phyloP scores from a whole-genome alignment of 2,113 vertebrate genomes.

The Hippotragus niger region DNA sequence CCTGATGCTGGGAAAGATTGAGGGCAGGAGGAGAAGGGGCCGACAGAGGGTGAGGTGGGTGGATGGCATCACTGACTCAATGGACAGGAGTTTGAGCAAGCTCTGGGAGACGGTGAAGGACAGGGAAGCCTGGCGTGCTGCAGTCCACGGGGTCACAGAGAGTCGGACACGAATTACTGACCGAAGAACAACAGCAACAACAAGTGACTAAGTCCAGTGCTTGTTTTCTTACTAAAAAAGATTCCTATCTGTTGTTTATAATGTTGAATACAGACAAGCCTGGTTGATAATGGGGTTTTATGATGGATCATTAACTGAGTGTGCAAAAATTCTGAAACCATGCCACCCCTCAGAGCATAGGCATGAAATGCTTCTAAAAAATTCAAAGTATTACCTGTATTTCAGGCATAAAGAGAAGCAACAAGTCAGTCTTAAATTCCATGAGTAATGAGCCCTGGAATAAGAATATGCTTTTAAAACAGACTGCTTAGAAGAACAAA shows the following conservation, averaged over 20 bases:
- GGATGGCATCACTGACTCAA: not conserved
- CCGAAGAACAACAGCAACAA: not conserved
- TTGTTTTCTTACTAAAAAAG: not conserved
- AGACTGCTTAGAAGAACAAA: slow-evolving; percentile 66
- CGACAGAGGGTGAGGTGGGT: not conserved
- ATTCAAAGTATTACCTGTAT: slow-evolving; percentile 51
- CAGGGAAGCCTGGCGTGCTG: not conserved
- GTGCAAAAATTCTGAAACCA: not conserved
- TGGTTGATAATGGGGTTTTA: not conserved
- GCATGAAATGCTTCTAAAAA: slow-evolving; percentile 64
- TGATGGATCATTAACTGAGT: not conserved
- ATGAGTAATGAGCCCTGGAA: slow-evolving; percentile 49
- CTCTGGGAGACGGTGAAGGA: not conserved
- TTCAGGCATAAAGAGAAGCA: not conserved
- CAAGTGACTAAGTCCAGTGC: not conserved
- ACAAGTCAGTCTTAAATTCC: slow-evolving; percentile 51
- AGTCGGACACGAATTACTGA: not conserved
- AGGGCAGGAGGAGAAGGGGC: not conserved
- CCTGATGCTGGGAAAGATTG: not conserved
- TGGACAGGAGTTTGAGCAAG: not conserved
- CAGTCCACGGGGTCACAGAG: not conserved
- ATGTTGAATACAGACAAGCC: not conserved
- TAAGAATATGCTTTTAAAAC: slow-evolving; percentile 62
- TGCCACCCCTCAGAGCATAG: not conserved
- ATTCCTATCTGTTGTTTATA: slow-evolving; percentile 17